Evolutionary conservation across 2,888 invertebrate genomes (phyloP).

Genomic region (Philhelius pedissequus): DNA sequence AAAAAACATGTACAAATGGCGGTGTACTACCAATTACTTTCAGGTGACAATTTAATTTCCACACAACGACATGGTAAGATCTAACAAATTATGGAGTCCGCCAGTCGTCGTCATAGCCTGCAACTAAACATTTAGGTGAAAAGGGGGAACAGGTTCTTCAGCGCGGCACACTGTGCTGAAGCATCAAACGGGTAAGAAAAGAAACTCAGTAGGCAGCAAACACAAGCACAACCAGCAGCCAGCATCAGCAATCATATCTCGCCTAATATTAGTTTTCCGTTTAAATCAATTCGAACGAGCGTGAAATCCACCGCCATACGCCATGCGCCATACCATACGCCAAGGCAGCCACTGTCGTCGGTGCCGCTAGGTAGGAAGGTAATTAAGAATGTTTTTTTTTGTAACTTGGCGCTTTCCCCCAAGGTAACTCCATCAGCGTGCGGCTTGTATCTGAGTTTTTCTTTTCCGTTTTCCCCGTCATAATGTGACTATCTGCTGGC

Average conservation of each 20-base stretch:
- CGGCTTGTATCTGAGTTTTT: conserved; percentile 17
- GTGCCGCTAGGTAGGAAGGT: conserved; percentile 38
- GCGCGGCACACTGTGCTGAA: conserved; percentile 22
- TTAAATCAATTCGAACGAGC: conserved; percentile 65
- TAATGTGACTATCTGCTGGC: conserved; percentile 46
- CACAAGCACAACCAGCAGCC: conserved; percentile 35
- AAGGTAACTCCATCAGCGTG: conserved; percentile 24
- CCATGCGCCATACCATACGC: conserved; percentile 27
- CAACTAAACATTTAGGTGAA: not conserved
- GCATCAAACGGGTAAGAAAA: conserved; percentile 25
- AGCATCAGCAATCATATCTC: conserved; percentile 60
- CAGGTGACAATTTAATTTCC: conserved; percentile 77
- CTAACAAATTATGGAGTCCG: conserved; percentile 59
- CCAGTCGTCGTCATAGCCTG: conserved; percentile 24
- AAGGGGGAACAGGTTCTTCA: not conserved
- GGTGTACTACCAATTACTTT: conserved; percentile 74
- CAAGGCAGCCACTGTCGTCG: not conserved
- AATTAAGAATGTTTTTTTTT: conserved; percentile 58
- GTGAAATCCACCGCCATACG: conserved; percentile 49
- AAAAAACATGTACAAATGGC: conserved; percentile 18
- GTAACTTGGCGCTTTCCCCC: conserved; percentile 56
- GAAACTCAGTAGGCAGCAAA: conserved; percentile 38
- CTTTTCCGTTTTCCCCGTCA: conserved; percentile 35
- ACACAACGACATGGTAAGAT: conserved; percentile 60
- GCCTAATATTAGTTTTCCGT: conserved; percentile 66